Evolutionary conservation across 2,888 invertebrate species (phyloP), one percentile per base, ranked within the genome.

Genomic region (Ichneumoninae sp.): DNA sequence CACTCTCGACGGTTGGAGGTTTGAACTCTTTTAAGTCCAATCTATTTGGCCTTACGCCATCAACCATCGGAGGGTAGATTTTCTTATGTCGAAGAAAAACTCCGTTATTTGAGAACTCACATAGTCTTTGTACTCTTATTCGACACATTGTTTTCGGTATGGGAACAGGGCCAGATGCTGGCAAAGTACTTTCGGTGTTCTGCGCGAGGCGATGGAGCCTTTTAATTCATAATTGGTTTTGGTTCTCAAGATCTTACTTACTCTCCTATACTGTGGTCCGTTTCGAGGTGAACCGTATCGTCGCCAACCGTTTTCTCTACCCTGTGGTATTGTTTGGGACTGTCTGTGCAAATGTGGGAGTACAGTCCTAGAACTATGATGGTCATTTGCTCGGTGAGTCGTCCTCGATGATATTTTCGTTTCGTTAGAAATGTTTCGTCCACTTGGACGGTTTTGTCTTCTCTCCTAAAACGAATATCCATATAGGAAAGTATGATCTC

Each of bases 341-440:
- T 71, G 72, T 84, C 86, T 19, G 84, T 76, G 36, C 84, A 84
- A n/a, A 86, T 10, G 19, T 66, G 62, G 3, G 76, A 66, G 78
- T 78, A 81, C 30, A 86, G 68, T 30, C 83, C 81, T 13, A 86
- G 57, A 52, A 84, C 86, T 33, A 75, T 84, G 22, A 65, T 78
- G 3, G 83, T 77, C 83, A 83, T 80, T 52, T 81, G 78, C 16
- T 81, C 50, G 0, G 50, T 50, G 3, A 50, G 3, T 4, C 47
- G 47, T 13, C 47, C 47, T 6, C 47, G 47, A 16, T 50, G n/a
- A 50, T n/a, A 50, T 7, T 16, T n/a, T n/a, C 50, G 4, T 16
- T 50, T 50, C 7, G 84, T 82, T 16, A 82, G 62, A 71, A 86
- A 86, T 10, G 76, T 86, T 80, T 86, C 72, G 22, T 50, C 50